Evolutionary conservation across 2,888 invertebrate species (phyloP).

Genomic region (Craniophora ligustri): DNA sequence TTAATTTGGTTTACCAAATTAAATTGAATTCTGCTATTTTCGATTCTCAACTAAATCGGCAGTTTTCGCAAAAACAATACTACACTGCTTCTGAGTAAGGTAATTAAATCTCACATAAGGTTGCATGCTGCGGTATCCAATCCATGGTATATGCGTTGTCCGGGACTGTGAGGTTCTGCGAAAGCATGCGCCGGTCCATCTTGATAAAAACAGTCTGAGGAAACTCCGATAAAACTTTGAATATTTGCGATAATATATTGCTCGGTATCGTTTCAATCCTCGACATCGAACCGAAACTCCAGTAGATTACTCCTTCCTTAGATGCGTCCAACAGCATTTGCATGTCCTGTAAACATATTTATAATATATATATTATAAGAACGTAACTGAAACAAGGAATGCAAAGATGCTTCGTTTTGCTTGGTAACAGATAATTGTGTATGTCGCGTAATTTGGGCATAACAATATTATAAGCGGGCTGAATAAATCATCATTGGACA

Average conservation of each 20-base stretch:
- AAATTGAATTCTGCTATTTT: too few species aligned
- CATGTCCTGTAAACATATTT: conserved; percentile 71
- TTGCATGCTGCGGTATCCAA: conserved; percentile 88
- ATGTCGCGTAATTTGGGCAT: conserved; percentile 63
- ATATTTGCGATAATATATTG: conserved; percentile 80
- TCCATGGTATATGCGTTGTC: conserved; percentile 83
- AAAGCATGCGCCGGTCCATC: conserved; percentile 82
- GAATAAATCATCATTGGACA: conserved; percentile 62
- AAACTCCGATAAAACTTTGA: conserved; percentile 83
- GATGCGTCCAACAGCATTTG: conserved; percentile 80
- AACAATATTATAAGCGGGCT: conserved; percentile 37
- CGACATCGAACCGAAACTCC: conserved; percentile 89
- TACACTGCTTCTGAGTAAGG: background rate
- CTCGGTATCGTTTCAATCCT: conserved; percentile 86
- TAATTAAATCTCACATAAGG: conserved; percentile 79
- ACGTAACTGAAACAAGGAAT: background rate
- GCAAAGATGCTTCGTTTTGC: background rate
- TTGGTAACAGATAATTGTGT: background rate
- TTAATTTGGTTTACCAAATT: too few species aligned
- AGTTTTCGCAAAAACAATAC: conserved; percentile 15
- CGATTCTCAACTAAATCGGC: too few species aligned
- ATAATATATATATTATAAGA: background rate
- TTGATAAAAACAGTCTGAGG: conserved; percentile 88
- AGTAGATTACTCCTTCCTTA: conserved; percentile 86
- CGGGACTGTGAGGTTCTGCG: conserved; percentile 81